Base-by-base conservation (phyloP, 2,113 vertebrate genomes). In the Lepus europaeus region DNA sequence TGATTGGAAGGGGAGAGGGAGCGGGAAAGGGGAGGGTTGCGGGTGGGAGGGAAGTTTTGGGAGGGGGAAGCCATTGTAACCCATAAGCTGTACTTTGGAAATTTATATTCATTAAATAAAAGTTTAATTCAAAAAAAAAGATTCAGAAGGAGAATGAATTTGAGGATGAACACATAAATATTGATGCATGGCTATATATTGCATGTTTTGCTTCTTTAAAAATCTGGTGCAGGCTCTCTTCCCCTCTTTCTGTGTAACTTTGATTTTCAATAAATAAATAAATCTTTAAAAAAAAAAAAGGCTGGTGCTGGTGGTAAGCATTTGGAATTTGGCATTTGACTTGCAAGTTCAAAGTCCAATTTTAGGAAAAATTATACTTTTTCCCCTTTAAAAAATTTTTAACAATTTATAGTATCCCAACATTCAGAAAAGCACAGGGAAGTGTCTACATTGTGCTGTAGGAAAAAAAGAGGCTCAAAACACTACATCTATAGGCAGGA, bases 361-460 rank as follows among this genome's bases (percentile, higher is more conserved):
- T 69, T 76, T 63, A 85, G 51, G 31, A 49, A 90, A 90, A 84
- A 84, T 69, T 81, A 86, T 33, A 86, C 59, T 64, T 13, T 6
- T 61, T 82, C 22, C 20, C 1, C 20, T 76, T 84, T 63, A 82
- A 95, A 79, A 20, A 80, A 51, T 80, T 88, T 36, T 74, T 91
- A 87, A 45, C 31, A 88, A 64, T 53, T 72, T 91, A 53, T 76
- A 85, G 17, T 59, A 53, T 69, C 61, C 74, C n/a, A 84, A 45
- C 22, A 88, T 86, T 79, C 8, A 22, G n/a, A 20, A 22, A 56
- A 8, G 45, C 56, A 73, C 6, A 76, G 0, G 63, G 3, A 5
- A 68, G 4, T 36, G 31, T 64, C 20, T 29, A 85, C 53, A 70
- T 29, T 64, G 63, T 12, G 63, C 51, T 23, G 6, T 56, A 5